Evolutionary conservation across 2,113 vertebrate species (phyloP), one percentile per base, ranked within the genome.

Genomic region (Lophochroa leadbeateri): DNA sequence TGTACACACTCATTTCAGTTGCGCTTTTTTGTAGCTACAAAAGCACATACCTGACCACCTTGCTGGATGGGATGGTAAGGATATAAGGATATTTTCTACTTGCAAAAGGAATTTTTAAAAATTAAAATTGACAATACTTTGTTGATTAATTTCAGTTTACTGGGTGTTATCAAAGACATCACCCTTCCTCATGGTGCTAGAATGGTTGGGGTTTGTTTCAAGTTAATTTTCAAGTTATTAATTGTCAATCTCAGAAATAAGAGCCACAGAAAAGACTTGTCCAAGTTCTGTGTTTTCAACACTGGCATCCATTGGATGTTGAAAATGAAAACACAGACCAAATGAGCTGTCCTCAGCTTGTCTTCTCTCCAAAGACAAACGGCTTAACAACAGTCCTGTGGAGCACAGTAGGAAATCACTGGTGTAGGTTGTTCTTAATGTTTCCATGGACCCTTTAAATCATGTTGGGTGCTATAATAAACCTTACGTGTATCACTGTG

Each of bases 111-210:
- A 35, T 29, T 83, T 72, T 49, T 17, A 2, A 39, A 35, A 18
- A 35, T 17, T 31, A 31, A 47, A 79, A 52, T 13, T 10, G 28
- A 14, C 8, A 29, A 44, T 55, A 4, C 52, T 78, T 70, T 16
- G 5, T n/a, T 67, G 25, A 13, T 47, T 23, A 60, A 24, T 76
- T 84, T 88, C 60, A 92, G 92, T 96, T 97, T 92, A 91, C 86
- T 67, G 70, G 61, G 43, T 86, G 88, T n/a, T 78, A 63, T 17
- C 72, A 69, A 41, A 88, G 41, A 81, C 76, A 67, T 71, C 90
- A 27, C 88, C 95, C 83, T 82, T 74, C 83, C 57, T 77, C 2
- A 1, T 70, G 96, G 96, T 97, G 96, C 96, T 97, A 79, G 6
- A 60, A 60, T 13, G 19, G 70, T 93, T 39, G 41, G 27, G n/a